Conservation (phyloP, 2,888 invertebrate species). For the Sipha maydis region DNA sequence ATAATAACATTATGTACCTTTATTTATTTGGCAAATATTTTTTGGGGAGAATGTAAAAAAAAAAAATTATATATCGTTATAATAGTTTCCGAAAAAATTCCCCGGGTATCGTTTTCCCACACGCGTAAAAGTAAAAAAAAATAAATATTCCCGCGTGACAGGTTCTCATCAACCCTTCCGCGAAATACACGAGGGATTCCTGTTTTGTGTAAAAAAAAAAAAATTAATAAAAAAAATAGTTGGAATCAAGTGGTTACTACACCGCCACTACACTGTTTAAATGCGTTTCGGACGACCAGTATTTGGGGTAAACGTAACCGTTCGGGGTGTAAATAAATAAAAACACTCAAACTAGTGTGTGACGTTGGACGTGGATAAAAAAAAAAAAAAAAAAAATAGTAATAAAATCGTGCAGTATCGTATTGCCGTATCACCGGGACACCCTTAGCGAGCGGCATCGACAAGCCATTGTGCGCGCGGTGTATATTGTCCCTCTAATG, state of each 20-base stretch:
- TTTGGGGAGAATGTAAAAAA: background rate
- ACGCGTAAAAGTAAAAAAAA: slow-evolving; percentile 8
- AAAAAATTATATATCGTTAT: background rate
- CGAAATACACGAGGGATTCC: slow-evolving; percentile 52
- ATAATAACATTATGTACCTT: too few relatives aligned
- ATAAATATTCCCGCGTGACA: slow-evolving; percentile 47
- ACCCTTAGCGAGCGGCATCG: background rate
- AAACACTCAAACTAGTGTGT: slow-evolving; percentile 50
- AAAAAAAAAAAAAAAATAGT: slow-evolving; percentile 37
- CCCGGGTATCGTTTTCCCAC: slow-evolving; percentile 55
- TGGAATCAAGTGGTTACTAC: slow-evolving; percentile 54
- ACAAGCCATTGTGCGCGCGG: slow-evolving; percentile 26
- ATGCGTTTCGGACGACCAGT: slow-evolving; percentile 1
- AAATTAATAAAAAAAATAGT: background rate
- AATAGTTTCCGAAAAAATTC: background rate
- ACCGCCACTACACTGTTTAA: background rate
- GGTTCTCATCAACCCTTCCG: slow-evolving; percentile 57
- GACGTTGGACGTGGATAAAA: slow-evolving; percentile 22
- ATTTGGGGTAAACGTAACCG: slow-evolving; percentile 39
- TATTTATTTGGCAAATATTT: too few relatives aligned
- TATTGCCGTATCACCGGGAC: slow-evolving; percentile 19
- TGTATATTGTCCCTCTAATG: slow-evolving; percentile 19
- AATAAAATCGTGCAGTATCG: slow-evolving; percentile 44
- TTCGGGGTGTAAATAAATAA: slow-evolving; percentile 55
- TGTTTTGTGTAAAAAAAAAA: slow-evolving; percentile 46